Percentiles rank a stretch among this genome's conserved stretches.
Conservation (phyloP, 2,113 vertebrate species). For the Pipa parva region DNA sequence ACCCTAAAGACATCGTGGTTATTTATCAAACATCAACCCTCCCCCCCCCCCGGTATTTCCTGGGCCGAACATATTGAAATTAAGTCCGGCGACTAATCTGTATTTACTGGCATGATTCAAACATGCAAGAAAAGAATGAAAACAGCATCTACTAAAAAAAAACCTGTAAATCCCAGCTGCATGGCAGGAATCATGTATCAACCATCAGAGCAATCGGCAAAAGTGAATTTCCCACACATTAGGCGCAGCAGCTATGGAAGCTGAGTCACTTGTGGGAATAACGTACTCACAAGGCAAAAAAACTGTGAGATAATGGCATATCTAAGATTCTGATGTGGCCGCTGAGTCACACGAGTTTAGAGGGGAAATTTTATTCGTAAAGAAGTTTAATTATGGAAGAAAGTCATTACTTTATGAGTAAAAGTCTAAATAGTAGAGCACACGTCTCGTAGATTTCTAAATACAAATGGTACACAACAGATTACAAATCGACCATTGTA, state of each 20-base stretch:
- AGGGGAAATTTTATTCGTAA: neutral
- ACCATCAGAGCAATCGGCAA: neutral
- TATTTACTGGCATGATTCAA: neutral
- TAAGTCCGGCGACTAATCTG: neutral
- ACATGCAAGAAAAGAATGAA: neutral
- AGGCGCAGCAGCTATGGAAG: neutral
- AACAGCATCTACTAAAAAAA: neutral
- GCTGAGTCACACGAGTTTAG: slow-evolving; percentile 1
- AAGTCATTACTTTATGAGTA: neutral
- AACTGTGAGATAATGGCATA: neutral
- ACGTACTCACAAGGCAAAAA: neutral
- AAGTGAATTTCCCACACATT: neutral
- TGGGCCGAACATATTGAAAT: neutral
- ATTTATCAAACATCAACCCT: too few species aligned
- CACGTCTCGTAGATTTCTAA: too few species aligned
- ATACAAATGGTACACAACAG: too few species aligned
- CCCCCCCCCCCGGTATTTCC: too few species aligned
- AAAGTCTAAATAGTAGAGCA: too few species aligned
- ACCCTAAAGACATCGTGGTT: too few species aligned
- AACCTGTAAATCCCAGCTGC: too few species aligned
- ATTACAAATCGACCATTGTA: too few species aligned
- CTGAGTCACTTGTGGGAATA: neutral
- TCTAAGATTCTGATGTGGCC: neutral
- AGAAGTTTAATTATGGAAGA: neutral
- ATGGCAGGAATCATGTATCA: neutral